A percentile compares a stretch with the other conserved stretches of the same genome.
These are phyloP conservation scores for Triplophysa siluroides DNA, from an alignment of 2,113 vertebrate species.

Conservation along the genomic window DNA sequence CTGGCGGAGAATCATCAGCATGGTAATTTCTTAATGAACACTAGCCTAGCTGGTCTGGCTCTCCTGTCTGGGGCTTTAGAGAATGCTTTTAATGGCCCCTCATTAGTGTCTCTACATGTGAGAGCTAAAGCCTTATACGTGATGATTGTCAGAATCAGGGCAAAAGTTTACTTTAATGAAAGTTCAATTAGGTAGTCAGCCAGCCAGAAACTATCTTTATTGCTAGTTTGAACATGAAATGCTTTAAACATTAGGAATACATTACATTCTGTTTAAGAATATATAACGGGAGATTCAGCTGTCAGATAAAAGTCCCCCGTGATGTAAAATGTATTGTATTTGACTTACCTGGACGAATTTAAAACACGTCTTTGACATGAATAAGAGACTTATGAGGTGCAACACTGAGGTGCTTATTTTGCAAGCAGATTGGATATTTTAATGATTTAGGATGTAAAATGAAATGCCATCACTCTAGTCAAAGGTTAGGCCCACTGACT, in stretches of 20 bases:
- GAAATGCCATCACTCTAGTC: not conserved
- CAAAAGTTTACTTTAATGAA: not conserved
- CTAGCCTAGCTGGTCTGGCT: not conserved
- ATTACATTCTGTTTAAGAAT: not conserved
- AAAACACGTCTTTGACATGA: slow-evolving; percentile 7
- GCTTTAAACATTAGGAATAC: not conserved
- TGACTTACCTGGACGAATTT: not conserved
- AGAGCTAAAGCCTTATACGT: slow-evolving; percentile 25
- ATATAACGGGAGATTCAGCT: not conserved
- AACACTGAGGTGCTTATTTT: not conserved
- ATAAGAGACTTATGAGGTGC: not conserved
- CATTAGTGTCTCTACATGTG: slow-evolving; percentile 33
- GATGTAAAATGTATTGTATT: not conserved
- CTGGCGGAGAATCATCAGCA: slow-evolving; percentile 13
- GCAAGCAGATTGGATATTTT: not conserved
- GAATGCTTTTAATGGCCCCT: slow-evolving; percentile 25
- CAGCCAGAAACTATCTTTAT: not conserved
- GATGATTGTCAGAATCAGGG: not conserved
- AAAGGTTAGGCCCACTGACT: not conserved
- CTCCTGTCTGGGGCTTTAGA: slow-evolving; percentile 8
- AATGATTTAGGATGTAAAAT: slow-evolving; percentile 17
- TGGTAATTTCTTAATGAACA: slow-evolving; percentile 28
- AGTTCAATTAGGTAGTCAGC: not conserved
- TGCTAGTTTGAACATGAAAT: not conserved
- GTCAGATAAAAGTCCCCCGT: not conserved